phyloP scores from a whole-genome alignment of 2,113 vertebrate species.

The Regulus satrapa region DNA sequence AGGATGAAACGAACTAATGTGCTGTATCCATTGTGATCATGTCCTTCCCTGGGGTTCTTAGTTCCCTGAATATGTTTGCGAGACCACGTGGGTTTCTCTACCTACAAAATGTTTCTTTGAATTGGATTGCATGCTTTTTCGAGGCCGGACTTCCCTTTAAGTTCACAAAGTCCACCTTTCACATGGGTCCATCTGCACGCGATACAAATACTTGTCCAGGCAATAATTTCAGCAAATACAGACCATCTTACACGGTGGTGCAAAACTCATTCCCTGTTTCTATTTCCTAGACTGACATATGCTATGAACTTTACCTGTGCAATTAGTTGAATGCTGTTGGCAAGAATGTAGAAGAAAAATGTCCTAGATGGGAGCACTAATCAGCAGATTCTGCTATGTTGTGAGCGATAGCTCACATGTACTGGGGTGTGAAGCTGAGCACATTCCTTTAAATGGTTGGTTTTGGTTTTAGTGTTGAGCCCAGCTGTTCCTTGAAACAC shows the following conservation, averaged over 20 bases:
- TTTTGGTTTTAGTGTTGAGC: not conserved
- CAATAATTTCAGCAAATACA: not conserved
- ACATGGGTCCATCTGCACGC: not conserved
- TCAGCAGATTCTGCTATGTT: not conserved
- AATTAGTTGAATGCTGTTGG: not conserved
- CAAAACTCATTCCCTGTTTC: not conserved
- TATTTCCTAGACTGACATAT: not conserved
- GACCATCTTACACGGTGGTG: not conserved
- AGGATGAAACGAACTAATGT: not conserved
- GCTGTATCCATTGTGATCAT: not conserved
- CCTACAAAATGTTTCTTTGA: not conserved
- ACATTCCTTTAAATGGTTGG: not conserved
- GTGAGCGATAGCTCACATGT: not conserved
- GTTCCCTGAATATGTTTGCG: not conserved
- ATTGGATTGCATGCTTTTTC: not conserved
- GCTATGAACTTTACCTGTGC: not conserved
- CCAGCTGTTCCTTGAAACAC: conserved; percentile 12
- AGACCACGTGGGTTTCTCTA: not conserved
- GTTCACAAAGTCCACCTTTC: not conserved
- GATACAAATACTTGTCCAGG: not conserved
- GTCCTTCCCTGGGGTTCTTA: not conserved
- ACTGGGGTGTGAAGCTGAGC: not conserved
- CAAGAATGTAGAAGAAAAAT: not conserved
- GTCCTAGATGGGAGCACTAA: not conserved
- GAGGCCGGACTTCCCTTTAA: not conserved